Conservation (phyloP, 2,113 vertebrate species). For the Eubucco bourcierii region DNA sequence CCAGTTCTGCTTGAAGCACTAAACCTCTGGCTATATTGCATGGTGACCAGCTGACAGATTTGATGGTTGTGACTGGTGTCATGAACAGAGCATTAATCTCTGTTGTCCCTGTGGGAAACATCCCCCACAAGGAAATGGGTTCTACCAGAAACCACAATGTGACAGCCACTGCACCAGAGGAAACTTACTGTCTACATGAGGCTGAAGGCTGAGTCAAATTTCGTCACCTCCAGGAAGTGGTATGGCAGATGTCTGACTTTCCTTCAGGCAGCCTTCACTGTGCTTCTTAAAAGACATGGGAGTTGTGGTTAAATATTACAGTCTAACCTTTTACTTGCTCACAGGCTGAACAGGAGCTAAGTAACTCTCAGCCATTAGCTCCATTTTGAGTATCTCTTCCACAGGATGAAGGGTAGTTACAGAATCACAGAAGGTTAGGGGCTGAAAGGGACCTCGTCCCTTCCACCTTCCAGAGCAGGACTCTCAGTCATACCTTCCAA, state of each 20-base stretch:
- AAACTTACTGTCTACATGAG: not conserved
- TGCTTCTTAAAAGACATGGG: not conserved
- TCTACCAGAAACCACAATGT: not conserved
- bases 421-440: no score
- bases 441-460: no score
- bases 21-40: not conserved
- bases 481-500: not conserved
- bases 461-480: not conserved
- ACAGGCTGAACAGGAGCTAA: not conserved
- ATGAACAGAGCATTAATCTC: not conserved
- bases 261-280: not conserved
- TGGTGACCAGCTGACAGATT: not conserved
- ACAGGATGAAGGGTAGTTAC: not conserved
- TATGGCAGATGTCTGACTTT: not conserved
- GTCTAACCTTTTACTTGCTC: not conserved
- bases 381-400: not conserved
- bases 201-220: not conserved
- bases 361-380: not conserved
- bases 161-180: not conserved
- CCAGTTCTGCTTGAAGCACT: not conserved
- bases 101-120: not conserved
- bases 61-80: not conserved
- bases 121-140: not conserved
- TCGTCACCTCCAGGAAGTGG: not conserved
- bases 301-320: slow-evolving; percentile 24